Conservation (phyloP, 2,888 invertebrate genomes). For the Agriotes lineatus region DNA sequence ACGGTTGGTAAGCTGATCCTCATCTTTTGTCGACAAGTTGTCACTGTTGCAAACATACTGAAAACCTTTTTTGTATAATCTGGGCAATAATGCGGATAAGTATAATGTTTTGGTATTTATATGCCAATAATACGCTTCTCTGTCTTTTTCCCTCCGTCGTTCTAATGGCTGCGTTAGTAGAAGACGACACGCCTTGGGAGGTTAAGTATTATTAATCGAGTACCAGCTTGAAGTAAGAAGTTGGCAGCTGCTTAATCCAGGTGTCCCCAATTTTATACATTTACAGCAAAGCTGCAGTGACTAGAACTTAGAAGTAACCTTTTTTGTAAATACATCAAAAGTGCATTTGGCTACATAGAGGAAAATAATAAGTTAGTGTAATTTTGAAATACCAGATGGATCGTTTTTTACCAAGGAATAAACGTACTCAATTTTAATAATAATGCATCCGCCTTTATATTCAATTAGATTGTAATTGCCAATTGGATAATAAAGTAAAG, state of each 20-base stretch:
- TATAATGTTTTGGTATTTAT: conserved; percentile 55
- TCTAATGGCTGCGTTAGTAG: conserved; percentile 6
- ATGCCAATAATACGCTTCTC: conserved; percentile 49
- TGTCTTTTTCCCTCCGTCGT: conserved; percentile 8
- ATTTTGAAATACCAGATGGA: too few relatives aligned
- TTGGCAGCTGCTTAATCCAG: conserved; percentile 39
- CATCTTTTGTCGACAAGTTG: conserved; percentile 50
- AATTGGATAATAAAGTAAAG: too few relatives aligned
- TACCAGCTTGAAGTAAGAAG: conserved; percentile 21
- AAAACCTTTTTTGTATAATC: conserved; percentile 53
- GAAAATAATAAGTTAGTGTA: too few relatives aligned
- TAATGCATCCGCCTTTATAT: too few relatives aligned
- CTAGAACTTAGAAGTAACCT: not conserved
- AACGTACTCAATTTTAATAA: too few relatives aligned
- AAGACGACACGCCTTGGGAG: conserved; percentile 14
- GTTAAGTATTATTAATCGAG: conserved; percentile 33
- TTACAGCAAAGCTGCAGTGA: conserved; percentile 3
- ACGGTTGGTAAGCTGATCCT: conserved; percentile 41
- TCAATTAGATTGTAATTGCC: too few relatives aligned
- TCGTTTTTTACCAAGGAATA: too few relatives aligned
- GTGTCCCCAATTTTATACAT: conserved; percentile 35
- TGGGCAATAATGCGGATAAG: conserved; percentile 53
- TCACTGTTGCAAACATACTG: conserved; percentile 50
- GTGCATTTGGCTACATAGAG: too few relatives aligned
- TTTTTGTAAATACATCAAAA: too few relatives aligned